Percentiles rank a stretch among this genome's conserved stretches.
phyloP scores from a whole-genome alignment of 2,888 invertebrate species.

The Ichneumon xanthorius region DNA sequence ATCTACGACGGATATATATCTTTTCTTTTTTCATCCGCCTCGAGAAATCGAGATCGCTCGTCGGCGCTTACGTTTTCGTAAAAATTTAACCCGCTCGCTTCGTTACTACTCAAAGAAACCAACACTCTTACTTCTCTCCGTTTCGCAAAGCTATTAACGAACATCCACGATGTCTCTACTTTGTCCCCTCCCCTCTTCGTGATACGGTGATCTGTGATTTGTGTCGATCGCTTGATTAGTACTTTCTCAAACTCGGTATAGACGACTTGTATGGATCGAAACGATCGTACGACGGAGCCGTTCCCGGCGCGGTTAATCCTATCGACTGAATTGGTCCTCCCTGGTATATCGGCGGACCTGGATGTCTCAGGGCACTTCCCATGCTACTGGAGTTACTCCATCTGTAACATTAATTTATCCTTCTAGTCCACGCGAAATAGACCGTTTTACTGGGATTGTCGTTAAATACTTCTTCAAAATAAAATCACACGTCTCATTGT shows the following conservation, averaged over 20 bases:
- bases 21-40: constrained; percentile 6
- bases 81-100: constrained; percentile 26
- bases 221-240: constrained; percentile 73
- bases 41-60: constrained; percentile 6
- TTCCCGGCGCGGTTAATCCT: constrained; percentile 81
- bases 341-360: constrained; percentile 82
- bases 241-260: constrained; percentile 83
- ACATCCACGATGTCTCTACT: constrained; percentile 19
- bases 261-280: constrained; percentile 83
- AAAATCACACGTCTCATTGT: background rate
- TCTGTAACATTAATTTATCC: constrained; percentile 66
- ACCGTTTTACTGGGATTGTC: background rate
- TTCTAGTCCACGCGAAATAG: background rate
- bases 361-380: constrained; percentile 82
- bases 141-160: constrained; percentile 42
- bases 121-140: constrained; percentile 41
- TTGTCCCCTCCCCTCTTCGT: constrained; percentile 12
- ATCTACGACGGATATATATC: constrained; percentile 22
- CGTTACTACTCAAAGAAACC: constrained; percentile 45
- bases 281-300: constrained; percentile 81
- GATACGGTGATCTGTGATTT: constrained; percentile 44
- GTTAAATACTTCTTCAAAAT: background rate
- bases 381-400: constrained; percentile 83
- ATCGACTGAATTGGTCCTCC: constrained; percentile 82
- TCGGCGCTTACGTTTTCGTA: constrained; percentile 9